Conservation (phyloP, 2,888 invertebrate species). For the Cephus pulcher region DNA sequence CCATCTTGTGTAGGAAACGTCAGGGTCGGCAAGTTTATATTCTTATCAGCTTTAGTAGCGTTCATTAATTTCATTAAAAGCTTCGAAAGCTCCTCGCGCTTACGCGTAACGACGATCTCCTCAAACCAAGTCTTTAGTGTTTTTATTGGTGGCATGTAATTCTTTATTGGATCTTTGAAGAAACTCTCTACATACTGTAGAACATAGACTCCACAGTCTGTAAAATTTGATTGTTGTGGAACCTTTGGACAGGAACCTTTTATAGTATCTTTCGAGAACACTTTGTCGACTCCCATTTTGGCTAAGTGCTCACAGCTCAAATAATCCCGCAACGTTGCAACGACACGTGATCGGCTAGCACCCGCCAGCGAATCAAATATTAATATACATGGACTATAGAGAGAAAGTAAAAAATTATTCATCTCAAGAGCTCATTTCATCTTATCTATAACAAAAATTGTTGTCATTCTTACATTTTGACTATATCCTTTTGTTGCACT, state of each 20-base stretch:
- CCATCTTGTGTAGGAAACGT: conserved; percentile 83
- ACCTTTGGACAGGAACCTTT: conserved; percentile 90
- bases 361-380: conserved; percentile 94
- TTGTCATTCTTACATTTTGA: conserved; percentile 36
- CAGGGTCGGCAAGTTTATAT: conserved; percentile 75
- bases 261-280: conserved; percentile 85
- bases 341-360: conserved; percentile 84
- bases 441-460: conserved; percentile 5
- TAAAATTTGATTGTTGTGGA: conserved; percentile 97
- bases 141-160: conserved; percentile 86
- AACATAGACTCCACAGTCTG: conserved; percentile 96
- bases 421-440: neutral
- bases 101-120: conserved; percentile 83
- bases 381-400: conserved; percentile 88
- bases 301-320: conserved; percentile 87
- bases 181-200: conserved; percentile 97
- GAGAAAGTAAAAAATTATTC: conserved; percentile 15
- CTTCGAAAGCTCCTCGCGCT: conserved; percentile 87
- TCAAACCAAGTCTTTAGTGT: conserved; percentile 89
- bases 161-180: conserved; percentile 87
- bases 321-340: conserved; percentile 91
- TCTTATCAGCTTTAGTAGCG: conserved; percentile 76
- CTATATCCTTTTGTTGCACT: conserved; percentile 26
- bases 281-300: conserved; percentile 76
- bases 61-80: conserved; percentile 82